A percentile compares a stretch with the other conserved stretches of the same genome.
Evolutionary conservation across 2,797 vertebrate genomes (phyloP).

Genomic region (Enteromius trimaculatus): DNA sequence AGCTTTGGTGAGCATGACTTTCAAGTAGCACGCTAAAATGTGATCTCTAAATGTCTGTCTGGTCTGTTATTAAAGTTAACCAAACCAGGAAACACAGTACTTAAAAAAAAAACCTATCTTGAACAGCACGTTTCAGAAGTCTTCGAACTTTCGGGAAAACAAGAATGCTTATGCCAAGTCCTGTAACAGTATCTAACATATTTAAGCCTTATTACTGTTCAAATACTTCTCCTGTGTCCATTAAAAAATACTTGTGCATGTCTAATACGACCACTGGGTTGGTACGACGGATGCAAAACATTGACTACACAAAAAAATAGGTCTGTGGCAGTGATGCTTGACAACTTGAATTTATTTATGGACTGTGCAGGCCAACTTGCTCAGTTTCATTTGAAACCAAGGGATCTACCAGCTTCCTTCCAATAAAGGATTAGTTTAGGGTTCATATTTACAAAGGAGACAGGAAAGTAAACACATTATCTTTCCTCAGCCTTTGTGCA

Average conservation of each 20-base stretch:
- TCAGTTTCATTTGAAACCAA: neutral
- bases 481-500: neutral
- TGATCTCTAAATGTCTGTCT: constrained; percentile 26
- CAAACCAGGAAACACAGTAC: constrained; percentile 18
- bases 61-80: constrained; percentile 37
- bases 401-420: neutral
- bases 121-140: constrained; percentile 5
- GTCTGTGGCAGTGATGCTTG: constrained; percentile 1
- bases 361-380: neutral
- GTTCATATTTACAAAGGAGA: constrained; percentile 12
- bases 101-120: neutral
- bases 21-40: neutral
- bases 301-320: neutral
- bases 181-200: constrained; percentile 10
- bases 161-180: constrained; percentile 6
- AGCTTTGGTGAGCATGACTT: neutral
- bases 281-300: neutral
- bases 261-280: neutral
- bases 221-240: neutral
- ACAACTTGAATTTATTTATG: constrained; percentile 25
- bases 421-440: constrained; percentile 12
- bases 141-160: constrained; percentile 21
- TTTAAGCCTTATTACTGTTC: constrained; percentile 20
- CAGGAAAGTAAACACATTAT: neutral
- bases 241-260: constrained; percentile 17